Evolutionary conservation across 2,797 vertebrate species (phyloP).

Genomic region (Manis javanica): DNA sequence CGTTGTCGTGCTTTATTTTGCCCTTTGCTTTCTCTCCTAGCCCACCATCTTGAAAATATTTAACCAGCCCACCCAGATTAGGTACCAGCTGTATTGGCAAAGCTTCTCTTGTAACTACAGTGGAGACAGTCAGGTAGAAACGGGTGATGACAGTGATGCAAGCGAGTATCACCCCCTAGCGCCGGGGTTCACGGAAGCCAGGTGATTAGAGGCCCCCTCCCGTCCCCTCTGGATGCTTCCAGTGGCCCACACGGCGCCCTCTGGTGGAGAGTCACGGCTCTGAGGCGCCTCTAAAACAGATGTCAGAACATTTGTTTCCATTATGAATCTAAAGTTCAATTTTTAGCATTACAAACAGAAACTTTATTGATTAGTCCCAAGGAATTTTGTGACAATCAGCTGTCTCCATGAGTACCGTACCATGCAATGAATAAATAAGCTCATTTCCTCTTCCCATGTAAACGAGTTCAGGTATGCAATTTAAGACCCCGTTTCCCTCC

Average conservation of each 20-base stretch:
- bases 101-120: background rate
- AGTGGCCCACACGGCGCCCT: background rate
- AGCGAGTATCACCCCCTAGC: background rate
- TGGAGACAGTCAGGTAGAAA: background rate
- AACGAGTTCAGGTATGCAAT: background rate
- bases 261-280: slow-evolving; percentile 45
- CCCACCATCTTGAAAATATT: slow-evolving; percentile 9
- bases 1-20: background rate
- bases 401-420: background rate
- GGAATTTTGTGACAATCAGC: background rate
- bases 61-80: background rate
- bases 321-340: background rate
- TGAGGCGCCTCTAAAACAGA: background rate
- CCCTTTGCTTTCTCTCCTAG: background rate
- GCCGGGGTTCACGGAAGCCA: background rate
- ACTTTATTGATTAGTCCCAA: background rate
- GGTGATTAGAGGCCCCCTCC: background rate
- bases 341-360: slow-evolving; percentile 28
- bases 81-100: background rate
- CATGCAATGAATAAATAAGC: background rate
- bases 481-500: background rate
- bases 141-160: background rate
- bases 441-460: background rate
- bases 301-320: background rate
- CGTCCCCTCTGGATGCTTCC: background rate